A percentile compares a stretch with the other conserved stretches of the same genome.
phyloP scores from a whole-genome alignment of 2,888 invertebrate species.

The Caenorhabditis imperialis region DNA sequence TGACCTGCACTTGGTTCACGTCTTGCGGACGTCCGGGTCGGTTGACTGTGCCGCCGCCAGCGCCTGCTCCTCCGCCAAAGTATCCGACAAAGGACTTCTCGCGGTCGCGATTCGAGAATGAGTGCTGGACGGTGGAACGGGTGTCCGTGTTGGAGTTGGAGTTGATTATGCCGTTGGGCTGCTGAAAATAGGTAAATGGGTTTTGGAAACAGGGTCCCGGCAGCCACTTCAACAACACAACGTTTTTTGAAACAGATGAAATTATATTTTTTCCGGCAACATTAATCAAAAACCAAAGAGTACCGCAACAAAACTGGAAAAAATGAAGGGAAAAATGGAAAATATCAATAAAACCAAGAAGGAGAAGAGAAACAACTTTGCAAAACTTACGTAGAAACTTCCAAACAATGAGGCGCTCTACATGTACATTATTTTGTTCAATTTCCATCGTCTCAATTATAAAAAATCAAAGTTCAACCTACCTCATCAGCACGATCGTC shows the following conservation, averaged over 20 bases:
- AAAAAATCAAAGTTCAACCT: conserved; percentile 5
- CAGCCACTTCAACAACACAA: conserved; percentile 23
- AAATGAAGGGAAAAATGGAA: not conserved
- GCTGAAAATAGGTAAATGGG: conserved; percentile 26
- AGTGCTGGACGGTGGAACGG: conserved; percentile 48
- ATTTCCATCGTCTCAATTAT: not conserved
- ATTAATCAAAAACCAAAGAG: not conserved
- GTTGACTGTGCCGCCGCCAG: conserved; percentile 76
- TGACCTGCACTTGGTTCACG: conserved; percentile 70
- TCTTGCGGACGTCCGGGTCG: conserved; percentile 75
- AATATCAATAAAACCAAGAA: conserved; percentile 7
- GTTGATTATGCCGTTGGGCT: too few species aligned
- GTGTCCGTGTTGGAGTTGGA: conserved; percentile 35
- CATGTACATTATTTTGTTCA: conserved; percentile 9
- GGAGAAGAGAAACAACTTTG: conserved; percentile 5
- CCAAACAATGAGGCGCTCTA: conserved; percentile 77
- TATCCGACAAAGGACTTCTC: conserved; percentile 98
- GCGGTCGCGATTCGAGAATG: conserved; percentile 67
- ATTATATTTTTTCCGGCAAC: too few species aligned
- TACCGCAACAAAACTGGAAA: conserved; percentile 27
- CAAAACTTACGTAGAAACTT: conserved; percentile 76
- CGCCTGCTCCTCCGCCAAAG: conserved; percentile 82
- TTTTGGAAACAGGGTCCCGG: not conserved
- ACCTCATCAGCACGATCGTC: conserved; percentile 65
- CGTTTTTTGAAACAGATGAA: conserved; percentile 1